A percentile compares a stretch with the other conserved stretches of the same genome.
Conservation (phyloP, 2,888 invertebrate species). For the Cacoxenus indagator region DNA sequence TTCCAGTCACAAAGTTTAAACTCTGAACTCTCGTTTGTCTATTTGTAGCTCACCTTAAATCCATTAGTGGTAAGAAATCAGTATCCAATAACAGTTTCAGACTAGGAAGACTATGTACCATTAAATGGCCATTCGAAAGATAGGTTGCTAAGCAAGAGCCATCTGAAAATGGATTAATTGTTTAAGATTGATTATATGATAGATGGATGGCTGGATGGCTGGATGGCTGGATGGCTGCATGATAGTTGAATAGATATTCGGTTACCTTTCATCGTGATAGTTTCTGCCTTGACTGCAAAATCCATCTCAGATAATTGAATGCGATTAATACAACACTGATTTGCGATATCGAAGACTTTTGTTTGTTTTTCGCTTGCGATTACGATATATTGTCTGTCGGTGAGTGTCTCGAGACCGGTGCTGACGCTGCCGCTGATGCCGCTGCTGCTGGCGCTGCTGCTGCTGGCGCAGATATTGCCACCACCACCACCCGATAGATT, state of each 20-base stretch:
- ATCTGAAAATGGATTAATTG: constrained; percentile 75
- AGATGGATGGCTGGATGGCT: not conserved
- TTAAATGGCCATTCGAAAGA: constrained; percentile 93
- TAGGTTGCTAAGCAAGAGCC: constrained; percentile 95
- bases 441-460: constrained; percentile 59
- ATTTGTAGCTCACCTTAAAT: constrained; percentile 81
- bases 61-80: constrained; percentile 93
- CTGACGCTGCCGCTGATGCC: constrained; percentile 68
- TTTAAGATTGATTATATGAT: not conserved
- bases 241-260: not conserved
- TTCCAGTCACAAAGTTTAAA: not conserved
- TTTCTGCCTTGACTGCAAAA: constrained; percentile 94
- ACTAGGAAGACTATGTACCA: constrained; percentile 95
- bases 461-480: constrained; percentile 40
- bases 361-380: constrained; percentile 96
- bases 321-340: constrained; percentile 94
- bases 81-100: constrained; percentile 92
- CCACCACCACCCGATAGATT: constrained; percentile 55
- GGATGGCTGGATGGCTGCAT: not conserved
- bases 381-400: constrained; percentile 93
- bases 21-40: not conserved
- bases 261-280: constrained; percentile 89
- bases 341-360: constrained; percentile 92
- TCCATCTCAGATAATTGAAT: constrained; percentile 93
- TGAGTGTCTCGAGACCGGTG: constrained; percentile 71